Evolutionary conservation across 2,113 vertebrate genomes (phyloP).

Genomic region (Crotalus viridis): DNA sequence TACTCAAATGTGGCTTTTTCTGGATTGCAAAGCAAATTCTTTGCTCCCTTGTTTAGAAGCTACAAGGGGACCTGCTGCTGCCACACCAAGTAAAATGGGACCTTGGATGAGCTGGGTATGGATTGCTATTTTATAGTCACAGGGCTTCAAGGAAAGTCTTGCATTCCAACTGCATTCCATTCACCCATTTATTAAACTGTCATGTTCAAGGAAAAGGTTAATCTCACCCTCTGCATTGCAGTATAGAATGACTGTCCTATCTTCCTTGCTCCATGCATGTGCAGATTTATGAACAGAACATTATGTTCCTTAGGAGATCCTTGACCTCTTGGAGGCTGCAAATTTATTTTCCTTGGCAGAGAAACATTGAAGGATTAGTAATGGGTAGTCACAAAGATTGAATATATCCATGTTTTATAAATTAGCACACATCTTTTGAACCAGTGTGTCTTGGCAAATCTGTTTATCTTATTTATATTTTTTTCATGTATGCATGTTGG

Average conservation of each 20-base stretch:
- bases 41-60: not conserved
- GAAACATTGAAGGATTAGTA: constrained; percentile 41
- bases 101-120: not conserved
- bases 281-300: constrained; percentile 39
- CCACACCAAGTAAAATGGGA: not conserved
- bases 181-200: constrained; percentile 35
- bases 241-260: not conserved
- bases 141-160: not conserved
- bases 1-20: not conserved
- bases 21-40: not conserved
- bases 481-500: not conserved
- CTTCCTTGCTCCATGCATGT: not conserved
- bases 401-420: constrained; percentile 26
- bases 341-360: constrained; percentile 37
- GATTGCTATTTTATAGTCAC: not conserved
- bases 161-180: not conserved
- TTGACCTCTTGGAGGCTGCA: constrained; percentile 34
- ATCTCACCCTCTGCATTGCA: not conserved
- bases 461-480: constrained; percentile 16
- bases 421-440: constrained; percentile 1
- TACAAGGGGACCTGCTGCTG: not conserved
- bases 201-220: constrained; percentile 43
- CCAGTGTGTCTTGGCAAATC: constrained; percentile 2
- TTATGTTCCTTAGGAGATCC: constrained; percentile 40
- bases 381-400: not conserved